These are phyloP conservation scores for Silvanus unidentatus DNA, from an alignment of 2,888 invertebrate species.

Conservation along the genomic window DNA sequence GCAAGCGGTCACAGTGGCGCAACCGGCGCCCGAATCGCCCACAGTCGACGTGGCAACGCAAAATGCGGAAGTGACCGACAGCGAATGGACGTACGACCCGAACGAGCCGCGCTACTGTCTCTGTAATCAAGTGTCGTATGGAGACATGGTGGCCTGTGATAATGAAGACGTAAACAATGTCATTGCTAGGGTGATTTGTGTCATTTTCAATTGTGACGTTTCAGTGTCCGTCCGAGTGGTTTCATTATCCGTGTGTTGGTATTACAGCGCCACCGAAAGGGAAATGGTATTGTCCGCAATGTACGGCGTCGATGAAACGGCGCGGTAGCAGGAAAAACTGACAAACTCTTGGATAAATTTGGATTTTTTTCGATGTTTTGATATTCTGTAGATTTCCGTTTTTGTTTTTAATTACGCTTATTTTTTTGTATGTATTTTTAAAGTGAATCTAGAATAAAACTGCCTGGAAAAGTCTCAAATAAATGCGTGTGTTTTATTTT, in stretches of 20 bases:
- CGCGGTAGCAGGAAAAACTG: constrained; percentile 76
- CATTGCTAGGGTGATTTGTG: neutral
- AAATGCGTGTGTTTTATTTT: too few species aligned
- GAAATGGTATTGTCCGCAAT: constrained; percentile 98
- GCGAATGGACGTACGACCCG: constrained; percentile 91
- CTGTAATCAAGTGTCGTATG: constrained; percentile 95
- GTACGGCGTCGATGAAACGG: constrained; percentile 80
- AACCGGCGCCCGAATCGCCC: constrained; percentile 42
- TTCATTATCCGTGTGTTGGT: constrained; percentile 97
- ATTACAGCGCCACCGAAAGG: constrained; percentile 95
- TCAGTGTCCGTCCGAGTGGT: constrained; percentile 98
- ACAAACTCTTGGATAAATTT: constrained; percentile 18
- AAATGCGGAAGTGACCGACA: constrained; percentile 57
- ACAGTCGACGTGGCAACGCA: constrained; percentile 45
- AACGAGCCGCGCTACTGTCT: constrained; percentile 95
- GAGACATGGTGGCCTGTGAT: constrained; percentile 99
- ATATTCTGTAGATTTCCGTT: too few species aligned
- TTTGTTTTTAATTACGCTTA: too few species aligned
- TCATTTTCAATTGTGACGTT: constrained; percentile 22
- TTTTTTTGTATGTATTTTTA: too few species aligned
- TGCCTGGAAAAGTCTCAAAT: too few species aligned
- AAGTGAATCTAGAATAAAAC: too few species aligned
- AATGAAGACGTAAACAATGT: constrained; percentile 77
- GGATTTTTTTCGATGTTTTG: too few species aligned
- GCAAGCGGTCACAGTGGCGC: constrained; percentile 30